Evolutionary conservation across 2,113 vertebrate genomes (phyloP), one percentile per base, ranked within the genome.

Genomic region (Ptilorrhoa leucosticta): DNA sequence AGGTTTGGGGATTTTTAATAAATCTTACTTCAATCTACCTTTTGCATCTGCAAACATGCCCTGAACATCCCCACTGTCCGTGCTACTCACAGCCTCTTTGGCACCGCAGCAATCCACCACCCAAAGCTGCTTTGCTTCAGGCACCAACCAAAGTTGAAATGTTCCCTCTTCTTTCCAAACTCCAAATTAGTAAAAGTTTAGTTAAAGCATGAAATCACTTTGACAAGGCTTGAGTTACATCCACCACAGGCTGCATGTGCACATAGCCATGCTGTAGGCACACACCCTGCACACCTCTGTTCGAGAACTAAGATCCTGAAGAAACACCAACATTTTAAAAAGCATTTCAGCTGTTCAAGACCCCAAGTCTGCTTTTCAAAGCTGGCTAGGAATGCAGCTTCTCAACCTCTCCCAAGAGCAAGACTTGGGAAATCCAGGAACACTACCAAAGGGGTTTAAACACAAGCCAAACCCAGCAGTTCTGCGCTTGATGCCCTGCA

Each of bases 401-500:
- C 63, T 40, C 27, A 17, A 35, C 35, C 58, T 50, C 57, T 77
- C 71, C 24, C 13, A 35, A 54, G 6, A 66, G 24, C 60, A 61
- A 79, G 45, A 33, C 54, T 39, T 65, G 54, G 60, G 39, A 54
- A 68, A 75, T 33, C 63, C 81, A 87, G 37, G 13, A 73, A 40
- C 6, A 4, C 53, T 51, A 91, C 31, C 57, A 60, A 63, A 42
- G 8, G 5, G 22, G 26, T 54, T 89, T 63, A 89, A 86, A 79
- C 16, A 37, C 15, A 77, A 51, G 73, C 47, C 84, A 89, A 77
- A 64, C 19, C 18, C n/a, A 69, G 30, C 17, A 44, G 39, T 28
- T 58, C 64, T 14, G 31, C 0, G 0, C 39, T 51, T 6, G 0
- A 47, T 86, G 76, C 28, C 31, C 60, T 0, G 0, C 33, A 54